Percentiles rank a stretch among this genome's conserved stretches.
phyloP scores from a whole-genome alignment of 35 echinoderm and acorn worm genomes.

The Apostichopus parvimensis region DNA sequence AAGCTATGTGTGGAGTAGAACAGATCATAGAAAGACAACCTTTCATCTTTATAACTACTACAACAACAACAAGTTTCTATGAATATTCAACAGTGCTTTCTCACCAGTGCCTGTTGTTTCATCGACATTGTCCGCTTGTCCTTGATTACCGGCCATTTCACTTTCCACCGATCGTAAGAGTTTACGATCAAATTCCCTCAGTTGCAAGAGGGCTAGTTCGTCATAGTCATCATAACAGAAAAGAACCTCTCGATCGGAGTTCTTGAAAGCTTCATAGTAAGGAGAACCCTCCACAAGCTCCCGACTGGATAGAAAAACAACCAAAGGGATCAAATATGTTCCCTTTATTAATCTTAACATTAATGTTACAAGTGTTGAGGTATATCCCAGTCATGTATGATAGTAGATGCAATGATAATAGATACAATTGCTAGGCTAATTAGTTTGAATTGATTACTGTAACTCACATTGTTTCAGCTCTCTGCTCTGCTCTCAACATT shows the following conservation, averaged over 20 bases:
- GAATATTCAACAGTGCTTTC: too few species aligned
- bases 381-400: too few species aligned
- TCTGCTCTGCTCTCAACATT: too few species aligned
- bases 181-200: conserved; percentile 97
- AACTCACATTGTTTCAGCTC: too few species aligned
- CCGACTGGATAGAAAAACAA: conserved; percentile 49
- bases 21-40: not conserved
- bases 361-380: not conserved
- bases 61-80: too few species aligned
- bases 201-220: conserved; percentile 88
- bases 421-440: too few species aligned
- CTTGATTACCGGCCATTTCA: conserved; percentile 75
- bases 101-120: not conserved
- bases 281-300: conserved; percentile 88
- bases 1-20: not conserved
- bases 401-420: too few species aligned
- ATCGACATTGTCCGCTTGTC: not conserved
- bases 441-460: too few species aligned
- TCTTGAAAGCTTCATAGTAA: conserved; percentile 88
- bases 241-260: conserved; percentile 76
- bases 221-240: conserved; percentile 99
- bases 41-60: too few species aligned
- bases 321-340: not conserved
- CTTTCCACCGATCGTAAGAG: conserved; percentile 88
- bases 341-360: not conserved